A percentile compares a stretch with the other conserved stretches of the same genome.
These are phyloP conservation scores for Ceuthmochares aereus DNA, from an alignment of 2,113 vertebrate species.

Conservation along the genomic window DNA sequence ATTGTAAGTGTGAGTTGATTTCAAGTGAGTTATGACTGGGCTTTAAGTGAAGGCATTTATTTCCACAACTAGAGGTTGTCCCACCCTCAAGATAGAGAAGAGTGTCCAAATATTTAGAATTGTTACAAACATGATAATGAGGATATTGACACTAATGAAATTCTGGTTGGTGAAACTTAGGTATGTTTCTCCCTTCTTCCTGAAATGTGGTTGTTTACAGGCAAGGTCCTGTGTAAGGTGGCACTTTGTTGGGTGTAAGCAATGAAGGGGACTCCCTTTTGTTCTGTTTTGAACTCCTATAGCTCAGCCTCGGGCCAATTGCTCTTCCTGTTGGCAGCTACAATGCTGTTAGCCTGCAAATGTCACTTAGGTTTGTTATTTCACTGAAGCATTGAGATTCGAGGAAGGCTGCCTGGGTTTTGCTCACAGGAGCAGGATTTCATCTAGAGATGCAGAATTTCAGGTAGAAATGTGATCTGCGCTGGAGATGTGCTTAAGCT, in stretches of 20 bases:
- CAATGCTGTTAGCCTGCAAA: background rate
- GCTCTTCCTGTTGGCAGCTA: background rate
- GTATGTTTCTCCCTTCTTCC: background rate
- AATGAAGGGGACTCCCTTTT: background rate
- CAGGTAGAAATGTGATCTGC: background rate
- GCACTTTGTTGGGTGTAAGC: background rate
- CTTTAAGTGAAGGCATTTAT: background rate
- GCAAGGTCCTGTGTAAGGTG: background rate
- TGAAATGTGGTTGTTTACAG: background rate
- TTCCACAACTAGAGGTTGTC: background rate
- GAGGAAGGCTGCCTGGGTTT: background rate
- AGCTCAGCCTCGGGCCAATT: background rate
- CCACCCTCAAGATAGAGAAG: background rate
- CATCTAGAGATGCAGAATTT: background rate
- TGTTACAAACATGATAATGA: background rate
- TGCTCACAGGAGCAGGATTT: background rate
- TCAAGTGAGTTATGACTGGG: background rate
- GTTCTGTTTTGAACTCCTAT: background rate
- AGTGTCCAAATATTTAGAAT: background rate
- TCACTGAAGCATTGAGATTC: background rate
- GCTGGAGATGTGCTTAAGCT: background rate
- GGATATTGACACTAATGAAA: background rate
- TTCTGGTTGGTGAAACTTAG: background rate
- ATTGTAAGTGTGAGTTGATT: background rate
- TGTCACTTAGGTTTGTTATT: rapidly evolving